Base-by-base conservation (phyloP, 2,888 invertebrate genomes). In the Hemistola chrysoprasaria region DNA sequence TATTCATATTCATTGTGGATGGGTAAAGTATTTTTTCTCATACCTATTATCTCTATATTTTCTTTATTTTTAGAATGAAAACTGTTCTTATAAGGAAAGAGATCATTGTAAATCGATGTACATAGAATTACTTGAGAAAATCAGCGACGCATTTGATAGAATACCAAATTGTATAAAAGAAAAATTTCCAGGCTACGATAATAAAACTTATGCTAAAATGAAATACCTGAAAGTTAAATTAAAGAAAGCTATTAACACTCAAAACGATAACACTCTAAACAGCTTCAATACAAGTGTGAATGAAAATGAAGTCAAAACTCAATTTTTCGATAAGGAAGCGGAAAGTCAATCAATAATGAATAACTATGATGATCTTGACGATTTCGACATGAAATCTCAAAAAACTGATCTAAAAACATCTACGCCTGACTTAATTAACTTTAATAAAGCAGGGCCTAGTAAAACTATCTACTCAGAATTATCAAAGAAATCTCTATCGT, bases 61-160 rank as follows among this genome's bases (percentile, higher is more conserved):
- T 26, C 16, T 35, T 10, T 47, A 48, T 63, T 24, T 46, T 23
- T 46, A 81, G 75, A 57, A 62, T 22, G 43, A 59, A 22, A 36
- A 30, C 30, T 42, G 26, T 26, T 37, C 65, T 29, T 47, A 62
- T 7, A 36, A 39, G 16, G 67, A 81, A 7, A 60, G 58, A 42
- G 76, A 82, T 8, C 57, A 72, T 39, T 86, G 82, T 37, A 91
- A 90, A 68, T 75, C 78, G 34, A 82, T 91, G 47, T 92, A 93
- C 50, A 79, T 90, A 48, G 89, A 92, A 56, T 65, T 93, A 23
- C 71, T 93, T 59, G 93, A 93, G 58, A 93, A 92, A 73, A 91
- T 92, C 57, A 90, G 87, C 47, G 76, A 75, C 10, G 91, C 92
- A 0, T 90, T 94, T 50, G 91, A 92, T 53, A 90, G 90, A 74